Base-by-base conservation (phyloP, 2,888 invertebrate species). In the Phragmatobia fuliginosa region DNA sequence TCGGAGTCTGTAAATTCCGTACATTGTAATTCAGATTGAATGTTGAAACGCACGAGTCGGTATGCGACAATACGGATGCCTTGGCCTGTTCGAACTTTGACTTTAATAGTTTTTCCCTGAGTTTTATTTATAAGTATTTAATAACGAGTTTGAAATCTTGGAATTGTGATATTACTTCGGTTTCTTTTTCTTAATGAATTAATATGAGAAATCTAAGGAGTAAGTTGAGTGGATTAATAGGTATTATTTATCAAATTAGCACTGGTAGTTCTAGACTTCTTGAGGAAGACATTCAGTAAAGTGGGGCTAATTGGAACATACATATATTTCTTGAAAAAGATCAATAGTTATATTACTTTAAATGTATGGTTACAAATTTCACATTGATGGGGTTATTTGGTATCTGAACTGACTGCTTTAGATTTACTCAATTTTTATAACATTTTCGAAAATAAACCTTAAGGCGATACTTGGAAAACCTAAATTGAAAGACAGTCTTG, bases 21-120 rank as follows among this genome's bases (percentile, higher is more conserved):
- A 89, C 91, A 94, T 94, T 94, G 93, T 92, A 90, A 94, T 94
- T 94, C 94, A 92, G 93, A 91, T 90, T 88, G 92, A 85, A 92
- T 91, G 91, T 91, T 90, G 91, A 90, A 91, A 91, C 90, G 91
- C 88, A 93, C 92, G 94, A 88, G 89, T 90, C 85, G 94, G 93
- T 87, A 94, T 94, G 94, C 90, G 87, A 88, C 90, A 88, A 91
- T 89, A 90, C 92, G 92, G 91, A 92, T 92, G 89, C 89, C 86
- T 78, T 69, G 52, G 36, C 66, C 33, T 49, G 45, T 64, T 77
- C 80, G 77, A 81, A 81, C 73, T 80, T 80, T 66, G 58, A 66
- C 66, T 59, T 60, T 66, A 41, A 59, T 33, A 63, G 31, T 63
- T 63, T 63, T 63, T 33, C 16, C 45, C 28, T 28, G 6, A 28